These are phyloP conservation scores for Drosophila differens DNA, from an alignment of 2,888 invertebrate genomes.

Conservation along the genomic window DNA sequence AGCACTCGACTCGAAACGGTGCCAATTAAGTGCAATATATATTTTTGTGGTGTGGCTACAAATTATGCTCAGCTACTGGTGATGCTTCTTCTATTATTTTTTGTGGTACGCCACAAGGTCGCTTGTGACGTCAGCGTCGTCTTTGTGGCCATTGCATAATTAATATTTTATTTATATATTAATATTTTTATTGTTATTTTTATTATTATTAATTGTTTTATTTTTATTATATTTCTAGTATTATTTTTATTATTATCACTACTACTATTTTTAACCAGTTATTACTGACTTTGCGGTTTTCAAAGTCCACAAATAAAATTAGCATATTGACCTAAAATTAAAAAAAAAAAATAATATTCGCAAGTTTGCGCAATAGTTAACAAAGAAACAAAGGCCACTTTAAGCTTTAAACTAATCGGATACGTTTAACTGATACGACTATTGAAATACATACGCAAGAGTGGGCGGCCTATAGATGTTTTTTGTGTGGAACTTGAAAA, in stretches of 20 bases:
- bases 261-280: neutral
- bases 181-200: neutral
- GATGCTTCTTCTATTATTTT: neutral
- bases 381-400: slow-evolving; percentile 45
- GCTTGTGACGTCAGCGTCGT: slow-evolving; percentile 61
- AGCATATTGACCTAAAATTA: slow-evolving; percentile 11
- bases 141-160: slow-evolving; percentile 68
- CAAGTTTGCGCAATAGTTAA: slow-evolving; percentile 15
- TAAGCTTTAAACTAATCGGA: slow-evolving; percentile 70
- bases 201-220: neutral
- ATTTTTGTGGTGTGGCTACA: slow-evolving; percentile 20
- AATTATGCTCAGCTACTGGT: neutral
- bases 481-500: slow-evolving; percentile 33
- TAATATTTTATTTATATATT: neutral
- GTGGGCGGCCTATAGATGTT: slow-evolving; percentile 31
- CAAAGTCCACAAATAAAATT: slow-evolving; percentile 14
- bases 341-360: slow-evolving; percentile 1
- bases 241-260: neutral
- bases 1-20: neutral
- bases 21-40: slow-evolving; percentile 16
- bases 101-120: slow-evolving; percentile 62
- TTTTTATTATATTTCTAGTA: neutral
- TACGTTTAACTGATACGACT: slow-evolving; percentile 37
- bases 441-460: slow-evolving; percentile 34
- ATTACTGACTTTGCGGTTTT: slow-evolving; percentile 5